These are phyloP conservation scores for Zosterops lateralis DNA, from an alignment of 2,113 vertebrate genomes.

Conservation along the genomic window DNA sequence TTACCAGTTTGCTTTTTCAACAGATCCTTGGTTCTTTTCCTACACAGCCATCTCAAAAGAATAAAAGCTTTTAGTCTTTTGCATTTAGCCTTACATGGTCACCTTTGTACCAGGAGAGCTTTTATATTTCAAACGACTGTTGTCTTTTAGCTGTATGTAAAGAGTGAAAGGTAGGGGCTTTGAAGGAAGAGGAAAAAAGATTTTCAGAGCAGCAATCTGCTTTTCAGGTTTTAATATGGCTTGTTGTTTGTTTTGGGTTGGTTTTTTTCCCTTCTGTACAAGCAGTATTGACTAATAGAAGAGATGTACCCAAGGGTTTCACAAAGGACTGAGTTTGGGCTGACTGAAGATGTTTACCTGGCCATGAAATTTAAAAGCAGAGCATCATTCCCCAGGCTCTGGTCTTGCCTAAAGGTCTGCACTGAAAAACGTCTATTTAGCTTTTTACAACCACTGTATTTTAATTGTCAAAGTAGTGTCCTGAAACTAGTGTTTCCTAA, in stretches of 20 bases:
- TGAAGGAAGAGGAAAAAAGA: not conserved
- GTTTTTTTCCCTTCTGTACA: not conserved
- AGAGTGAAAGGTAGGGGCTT: not conserved
- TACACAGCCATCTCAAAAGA: not conserved
- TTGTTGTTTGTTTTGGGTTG: not conserved
- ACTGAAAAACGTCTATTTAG: not conserved
- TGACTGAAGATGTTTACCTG: not conserved
- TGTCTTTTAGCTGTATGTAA: not conserved
- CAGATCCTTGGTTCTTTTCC: not conserved
- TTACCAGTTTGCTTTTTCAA: not conserved
- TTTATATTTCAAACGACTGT: not conserved
- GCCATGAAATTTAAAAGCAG: not conserved
- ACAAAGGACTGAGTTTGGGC: not conserved
- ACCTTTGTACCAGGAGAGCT: not conserved
- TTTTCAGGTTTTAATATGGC: not conserved
- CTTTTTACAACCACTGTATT: not conserved
- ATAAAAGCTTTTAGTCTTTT: not conserved
- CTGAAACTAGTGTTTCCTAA: not conserved
- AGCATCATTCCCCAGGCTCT: fast-evolving
- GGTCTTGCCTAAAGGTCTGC: not conserved
- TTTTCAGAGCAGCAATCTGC: not conserved
- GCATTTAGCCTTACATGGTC: not conserved
- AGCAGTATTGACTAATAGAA: not conserved
- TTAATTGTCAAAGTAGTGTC: not conserved
- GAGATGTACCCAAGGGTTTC: not conserved